Evolutionary conservation across 2,797 vertebrate genomes (phyloP).

Genomic region (Tenualosa thibaudeaui): DNA sequence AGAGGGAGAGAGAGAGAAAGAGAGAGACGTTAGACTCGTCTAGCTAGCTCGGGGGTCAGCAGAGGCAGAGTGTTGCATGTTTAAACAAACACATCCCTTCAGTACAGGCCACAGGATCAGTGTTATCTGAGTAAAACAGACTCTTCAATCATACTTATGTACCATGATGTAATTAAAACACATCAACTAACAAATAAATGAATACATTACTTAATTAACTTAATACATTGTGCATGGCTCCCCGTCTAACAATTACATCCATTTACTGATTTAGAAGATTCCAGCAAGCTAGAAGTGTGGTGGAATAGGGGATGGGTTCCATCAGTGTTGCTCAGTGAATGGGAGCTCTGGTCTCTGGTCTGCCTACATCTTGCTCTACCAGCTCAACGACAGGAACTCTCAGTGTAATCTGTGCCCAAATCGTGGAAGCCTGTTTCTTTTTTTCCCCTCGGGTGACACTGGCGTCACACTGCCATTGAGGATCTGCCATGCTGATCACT

Average conservation of each 20-base stretch:
- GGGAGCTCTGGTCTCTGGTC: neutral
- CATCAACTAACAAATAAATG: neutral
- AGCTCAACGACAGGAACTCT: neutral
- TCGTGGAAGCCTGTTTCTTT: neutral
- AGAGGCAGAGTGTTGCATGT: neutral
- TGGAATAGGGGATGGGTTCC: too few relatives aligned
- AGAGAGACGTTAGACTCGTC: neutral
- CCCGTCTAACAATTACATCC: neutral
- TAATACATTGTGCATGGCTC: neutral
- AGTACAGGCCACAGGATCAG: neutral
- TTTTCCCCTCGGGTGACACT: too few relatives aligned
- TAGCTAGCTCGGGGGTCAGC: neutral
- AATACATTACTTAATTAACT: neutral
- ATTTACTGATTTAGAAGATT: too few relatives aligned
- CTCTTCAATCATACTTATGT: neutral
- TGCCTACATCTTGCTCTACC: neutral
- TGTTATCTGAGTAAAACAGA: neutral
- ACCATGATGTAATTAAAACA: neutral
- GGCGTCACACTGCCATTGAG: too few relatives aligned
- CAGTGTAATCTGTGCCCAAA: neutral
- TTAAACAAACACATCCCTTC: slow-evolving; percentile 15
- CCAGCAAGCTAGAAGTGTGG: too few relatives aligned
- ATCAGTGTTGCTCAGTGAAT: neutral
- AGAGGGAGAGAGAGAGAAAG: neutral
- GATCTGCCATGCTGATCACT: too few relatives aligned